Percentiles rank a stretch among this genome's conserved stretches.
These are phyloP conservation scores for Dione juno DNA, from an alignment of 2,888 invertebrate species.

Conservation along the genomic window DNA sequence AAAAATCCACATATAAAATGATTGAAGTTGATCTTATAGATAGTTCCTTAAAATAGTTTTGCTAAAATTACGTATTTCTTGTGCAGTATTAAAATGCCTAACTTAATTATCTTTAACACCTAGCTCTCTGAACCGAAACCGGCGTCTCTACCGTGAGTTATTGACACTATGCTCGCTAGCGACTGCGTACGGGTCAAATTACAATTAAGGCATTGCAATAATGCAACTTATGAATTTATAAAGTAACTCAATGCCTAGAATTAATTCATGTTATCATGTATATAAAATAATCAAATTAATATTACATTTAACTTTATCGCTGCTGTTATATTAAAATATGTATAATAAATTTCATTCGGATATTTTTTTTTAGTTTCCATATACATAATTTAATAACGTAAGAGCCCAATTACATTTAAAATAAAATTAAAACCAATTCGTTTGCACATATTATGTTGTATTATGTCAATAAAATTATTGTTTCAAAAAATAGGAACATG, in stretches of 20 bases:
- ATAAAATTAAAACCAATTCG: not conserved
- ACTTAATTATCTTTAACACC: constrained; percentile 34
- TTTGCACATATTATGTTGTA: not conserved
- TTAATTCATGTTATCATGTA: not conserved
- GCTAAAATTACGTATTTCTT: constrained; percentile 49
- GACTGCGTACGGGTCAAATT: not conserved
- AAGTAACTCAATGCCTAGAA: too few species aligned
- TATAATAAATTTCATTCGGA: too few species aligned
- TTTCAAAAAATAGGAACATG: not conserved
- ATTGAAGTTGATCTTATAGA: constrained; percentile 51
- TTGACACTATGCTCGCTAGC: not conserved
- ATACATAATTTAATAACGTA: not conserved
- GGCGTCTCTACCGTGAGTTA: constrained; percentile 27
- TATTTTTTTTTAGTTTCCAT: not conserved
- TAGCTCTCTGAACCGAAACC: constrained; percentile 36
- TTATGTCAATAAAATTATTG: not conserved
- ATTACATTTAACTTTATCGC: not conserved
- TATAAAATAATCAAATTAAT: not conserved
- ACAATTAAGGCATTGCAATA: not conserved
- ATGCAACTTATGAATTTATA: too few species aligned
- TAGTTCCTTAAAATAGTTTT: constrained; percentile 38
- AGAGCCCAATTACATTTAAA: not conserved
- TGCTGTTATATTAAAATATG: too few species aligned
- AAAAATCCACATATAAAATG: constrained; percentile 59
- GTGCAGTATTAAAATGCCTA: constrained; percentile 40